These are phyloP conservation scores for Spilogale gracilis DNA, from an alignment of 2,113 vertebrate genomes.

Conservation along the genomic window DNA sequence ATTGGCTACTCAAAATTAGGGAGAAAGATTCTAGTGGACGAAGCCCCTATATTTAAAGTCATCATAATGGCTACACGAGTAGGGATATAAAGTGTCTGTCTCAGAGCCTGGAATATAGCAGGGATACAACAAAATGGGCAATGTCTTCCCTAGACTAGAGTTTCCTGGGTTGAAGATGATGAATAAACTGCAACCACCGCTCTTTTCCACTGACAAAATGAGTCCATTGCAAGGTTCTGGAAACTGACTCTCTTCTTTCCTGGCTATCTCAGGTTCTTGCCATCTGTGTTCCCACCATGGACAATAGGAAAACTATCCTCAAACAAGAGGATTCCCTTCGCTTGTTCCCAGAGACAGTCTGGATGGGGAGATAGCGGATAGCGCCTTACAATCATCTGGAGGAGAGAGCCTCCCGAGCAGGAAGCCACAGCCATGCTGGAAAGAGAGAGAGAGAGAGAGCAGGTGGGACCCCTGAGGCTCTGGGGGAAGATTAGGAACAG, in stretches of 20 bases:
- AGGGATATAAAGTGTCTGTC: background rate
- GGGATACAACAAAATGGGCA: background rate
- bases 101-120: background rate
- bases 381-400: background rate
- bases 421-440: too few relatives aligned
- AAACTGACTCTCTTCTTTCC: background rate
- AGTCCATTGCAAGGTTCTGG: background rate
- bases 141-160: background rate
- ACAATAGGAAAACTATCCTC: background rate
- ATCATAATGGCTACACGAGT: background rate
- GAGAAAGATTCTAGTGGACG: background rate
- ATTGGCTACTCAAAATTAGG: background rate
- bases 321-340: background rate
- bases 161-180: background rate
- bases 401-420: background rate
- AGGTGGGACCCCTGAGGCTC: background rate
- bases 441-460: background rate
- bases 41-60: background rate
- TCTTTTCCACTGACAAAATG: background rate
- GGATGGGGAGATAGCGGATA: background rate
- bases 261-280: background rate
- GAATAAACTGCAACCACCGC: background rate
- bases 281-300: background rate
- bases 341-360: background rate
- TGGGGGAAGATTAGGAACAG: background rate